Percentiles rank a stretch among this genome's conserved stretches.
phyloP scores from a whole-genome alignment of 2,113 vertebrate genomes.

The Myotis yumanensis region DNA sequence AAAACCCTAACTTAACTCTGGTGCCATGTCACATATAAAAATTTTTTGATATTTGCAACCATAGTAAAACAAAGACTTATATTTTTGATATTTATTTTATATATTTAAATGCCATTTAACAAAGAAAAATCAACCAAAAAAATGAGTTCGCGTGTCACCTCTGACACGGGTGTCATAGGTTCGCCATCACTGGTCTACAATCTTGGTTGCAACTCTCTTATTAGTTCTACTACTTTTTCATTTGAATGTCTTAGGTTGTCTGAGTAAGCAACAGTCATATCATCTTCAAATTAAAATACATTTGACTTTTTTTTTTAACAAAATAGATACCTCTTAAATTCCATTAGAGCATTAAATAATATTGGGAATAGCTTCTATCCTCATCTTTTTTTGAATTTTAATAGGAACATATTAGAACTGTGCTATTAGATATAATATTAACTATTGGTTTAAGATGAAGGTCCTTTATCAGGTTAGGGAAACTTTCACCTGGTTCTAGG shows the following conservation, averaged over 20 bases:
- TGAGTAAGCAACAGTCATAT: not conserved
- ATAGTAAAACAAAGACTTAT: no score
- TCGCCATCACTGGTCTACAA: not conserved
- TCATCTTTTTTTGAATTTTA: constrained; percentile 5
- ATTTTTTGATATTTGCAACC: no score
- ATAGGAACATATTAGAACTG: constrained; percentile 23
- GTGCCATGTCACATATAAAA: no score
- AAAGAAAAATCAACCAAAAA: no score
- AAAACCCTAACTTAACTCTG: no score
- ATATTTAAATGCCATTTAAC: no score
- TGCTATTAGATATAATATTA: not conserved
- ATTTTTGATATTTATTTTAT: no score
- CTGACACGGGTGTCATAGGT: no score
- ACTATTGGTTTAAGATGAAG: not conserved
- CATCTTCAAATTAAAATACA: constrained; percentile 1
- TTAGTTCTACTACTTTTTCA: not conserved
- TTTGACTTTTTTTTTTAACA: not conserved
- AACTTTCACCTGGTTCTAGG: not conserved
- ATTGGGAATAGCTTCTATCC: not conserved
- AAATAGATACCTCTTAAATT: not conserved
- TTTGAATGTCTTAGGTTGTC: not conserved
- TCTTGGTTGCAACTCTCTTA: not conserved
- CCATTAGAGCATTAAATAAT: not conserved
- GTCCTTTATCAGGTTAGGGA: not conserved
- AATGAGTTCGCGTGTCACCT: no score